Conservation (phyloP, 1,140 invertebrate genomes). For the Watersipora subatra region DNA sequence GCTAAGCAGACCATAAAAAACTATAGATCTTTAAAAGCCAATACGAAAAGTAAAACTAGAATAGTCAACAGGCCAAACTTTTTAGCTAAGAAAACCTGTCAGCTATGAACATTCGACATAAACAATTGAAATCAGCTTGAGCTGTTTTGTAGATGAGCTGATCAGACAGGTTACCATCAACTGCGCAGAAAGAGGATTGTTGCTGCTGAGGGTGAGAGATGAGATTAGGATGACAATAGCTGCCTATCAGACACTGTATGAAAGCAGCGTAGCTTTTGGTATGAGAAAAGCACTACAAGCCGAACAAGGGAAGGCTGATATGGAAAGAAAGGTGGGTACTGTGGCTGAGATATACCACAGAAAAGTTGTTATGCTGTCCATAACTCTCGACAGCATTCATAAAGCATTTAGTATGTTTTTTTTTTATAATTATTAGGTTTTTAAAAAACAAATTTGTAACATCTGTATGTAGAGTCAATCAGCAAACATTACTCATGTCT, state of each 20-base stretch:
- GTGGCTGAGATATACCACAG: background rate
- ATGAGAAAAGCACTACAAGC: conserved; percentile 89
- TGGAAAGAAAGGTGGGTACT: conserved; percentile 44
- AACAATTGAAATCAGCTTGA: too few relatives aligned
- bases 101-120: too few relatives aligned
- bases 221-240: conserved; percentile 90
- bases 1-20: too few relatives aligned
- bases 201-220: conserved; percentile 78
- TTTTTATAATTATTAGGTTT: background rate
- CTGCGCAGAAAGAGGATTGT: conserved; percentile 85
- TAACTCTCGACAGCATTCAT: background rate
- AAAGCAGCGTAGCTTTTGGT: conserved; percentile 92
- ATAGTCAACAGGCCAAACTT: too few relatives aligned
- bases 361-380: background rate
- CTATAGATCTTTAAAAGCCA: too few relatives aligned
- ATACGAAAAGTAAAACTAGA: too few relatives aligned
- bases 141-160: conserved; percentile 64
- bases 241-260: conserved; percentile 85
- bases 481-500: too few relatives aligned
- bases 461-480: too few relatives aligned
- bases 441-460: too few relatives aligned
- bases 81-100: too few relatives aligned
- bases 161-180: conserved; percentile 91
- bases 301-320: conserved; percentile 55
- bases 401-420: background rate